A percentile compares a stretch with the other conserved stretches of the same genome.
phyloP scores from a whole-genome alignment of 2,113 vertebrate genomes.

The Thalassarche chlororhynchos region DNA sequence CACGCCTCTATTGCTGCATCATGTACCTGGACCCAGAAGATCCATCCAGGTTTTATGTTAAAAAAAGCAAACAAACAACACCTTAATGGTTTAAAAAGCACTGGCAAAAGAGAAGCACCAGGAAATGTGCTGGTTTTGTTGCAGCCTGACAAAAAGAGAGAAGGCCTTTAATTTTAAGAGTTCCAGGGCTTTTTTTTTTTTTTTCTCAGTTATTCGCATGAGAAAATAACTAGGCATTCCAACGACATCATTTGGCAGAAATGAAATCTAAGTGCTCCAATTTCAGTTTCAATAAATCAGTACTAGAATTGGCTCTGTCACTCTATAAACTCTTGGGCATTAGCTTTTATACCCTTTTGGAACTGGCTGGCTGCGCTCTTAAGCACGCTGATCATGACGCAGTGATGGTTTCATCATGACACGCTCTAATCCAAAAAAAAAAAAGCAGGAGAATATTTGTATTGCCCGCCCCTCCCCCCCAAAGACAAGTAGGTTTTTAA shows the following conservation, averaged over 20 bases:
- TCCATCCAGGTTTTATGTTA: neutral
- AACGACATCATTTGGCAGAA: slow-evolving; percentile 60
- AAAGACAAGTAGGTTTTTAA: neutral
- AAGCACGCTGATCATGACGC: slow-evolving; percentile 22
- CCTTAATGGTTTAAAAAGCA: neutral
- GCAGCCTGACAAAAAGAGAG: neutral
- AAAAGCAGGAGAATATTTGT: neutral
- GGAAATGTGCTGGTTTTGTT: neutral
- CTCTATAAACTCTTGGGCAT: slow-evolving; percentile 64
- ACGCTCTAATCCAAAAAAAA: neutral
- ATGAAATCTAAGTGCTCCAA: slow-evolving; percentile 34
- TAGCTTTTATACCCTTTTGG: slow-evolving; percentile 51
- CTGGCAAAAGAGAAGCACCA: neutral
- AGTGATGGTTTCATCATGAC: neutral
- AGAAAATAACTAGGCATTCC: slow-evolving; percentile 73
- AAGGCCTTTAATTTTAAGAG: slow-evolving; percentile 22
- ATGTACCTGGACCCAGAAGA: neutral
- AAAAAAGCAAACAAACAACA: neutral
- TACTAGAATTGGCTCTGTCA: slow-evolving; percentile 58
- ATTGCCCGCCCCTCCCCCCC: neutral
- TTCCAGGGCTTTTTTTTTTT: neutral
- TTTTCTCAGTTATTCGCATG: slow-evolving; percentile 21
- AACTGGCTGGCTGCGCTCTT: slow-evolving; percentile 23
- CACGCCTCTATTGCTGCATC: neutral
- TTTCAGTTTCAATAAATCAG: slow-evolving; percentile 67